Conservation (phyloP, 2,113 vertebrate species). For the Pogonocichla stellata region DNA sequence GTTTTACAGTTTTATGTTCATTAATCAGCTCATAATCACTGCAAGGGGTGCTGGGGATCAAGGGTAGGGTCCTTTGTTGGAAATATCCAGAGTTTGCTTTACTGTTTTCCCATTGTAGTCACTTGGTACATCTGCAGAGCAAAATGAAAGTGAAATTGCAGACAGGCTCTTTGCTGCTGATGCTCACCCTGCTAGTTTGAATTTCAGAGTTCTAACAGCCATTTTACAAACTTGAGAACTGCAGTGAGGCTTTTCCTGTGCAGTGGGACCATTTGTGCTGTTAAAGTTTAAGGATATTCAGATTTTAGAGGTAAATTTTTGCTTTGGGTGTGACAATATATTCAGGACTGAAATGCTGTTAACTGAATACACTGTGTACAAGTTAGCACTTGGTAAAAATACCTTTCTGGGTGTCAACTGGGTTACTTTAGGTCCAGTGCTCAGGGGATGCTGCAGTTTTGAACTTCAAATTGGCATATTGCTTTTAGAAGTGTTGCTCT, state of each 20-base stretch:
- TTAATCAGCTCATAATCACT: background rate
- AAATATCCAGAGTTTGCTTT: background rate
- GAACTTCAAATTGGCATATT: background rate
- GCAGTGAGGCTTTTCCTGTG: background rate
- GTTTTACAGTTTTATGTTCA: background rate
- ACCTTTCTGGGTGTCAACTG: background rate
- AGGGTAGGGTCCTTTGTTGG: background rate
- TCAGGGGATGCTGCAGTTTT: background rate
- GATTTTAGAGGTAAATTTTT: background rate
- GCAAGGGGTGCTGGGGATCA: background rate
- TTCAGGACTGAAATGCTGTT: background rate
- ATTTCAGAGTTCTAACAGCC: background rate
- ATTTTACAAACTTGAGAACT: background rate
- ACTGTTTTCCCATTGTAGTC: fast-evolving
- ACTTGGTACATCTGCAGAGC: background rate
- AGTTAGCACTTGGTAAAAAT: background rate
- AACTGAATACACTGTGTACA: background rate
- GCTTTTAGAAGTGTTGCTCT: background rate
- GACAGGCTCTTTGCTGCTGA: background rate
- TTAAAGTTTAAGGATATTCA: background rate
- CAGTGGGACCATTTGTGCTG: background rate
- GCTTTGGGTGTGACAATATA: background rate
- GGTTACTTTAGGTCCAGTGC: background rate
- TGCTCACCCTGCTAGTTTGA: background rate
- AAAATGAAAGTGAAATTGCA: background rate